These are phyloP conservation scores for Aurelia sp. DNA, from an alignment of 30 jellyfish, hydroid and myxozoan genomes.

Conservation along the genomic window DNA sequence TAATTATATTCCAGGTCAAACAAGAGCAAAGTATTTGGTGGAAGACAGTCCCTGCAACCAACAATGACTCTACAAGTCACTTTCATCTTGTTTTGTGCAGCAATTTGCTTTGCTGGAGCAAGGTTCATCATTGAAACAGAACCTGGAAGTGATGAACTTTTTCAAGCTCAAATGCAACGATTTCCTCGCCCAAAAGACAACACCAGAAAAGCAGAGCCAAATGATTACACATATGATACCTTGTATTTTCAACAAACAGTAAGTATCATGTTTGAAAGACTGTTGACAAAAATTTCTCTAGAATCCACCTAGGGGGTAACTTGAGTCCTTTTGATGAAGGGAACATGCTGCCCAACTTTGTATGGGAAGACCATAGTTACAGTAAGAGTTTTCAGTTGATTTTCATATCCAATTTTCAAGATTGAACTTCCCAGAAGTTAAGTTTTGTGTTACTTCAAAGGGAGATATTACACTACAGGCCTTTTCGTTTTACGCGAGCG, in stretches of 20 bases:
- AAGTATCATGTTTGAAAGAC: not conserved
- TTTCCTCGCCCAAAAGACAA: slow-evolving; percentile 25
- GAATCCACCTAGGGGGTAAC: not conserved
- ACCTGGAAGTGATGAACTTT: not conserved
- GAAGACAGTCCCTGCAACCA: not conserved
- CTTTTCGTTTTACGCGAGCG: too few relatives aligned
- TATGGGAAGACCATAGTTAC: not conserved
- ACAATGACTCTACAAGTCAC: not conserved
- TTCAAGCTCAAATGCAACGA: not conserved
- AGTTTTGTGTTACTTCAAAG: too few relatives aligned
- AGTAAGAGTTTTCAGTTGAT: too few relatives aligned
- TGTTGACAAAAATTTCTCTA: not conserved
- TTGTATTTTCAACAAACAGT: slow-evolving; percentile 53
- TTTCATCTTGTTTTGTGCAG: too few relatives aligned
- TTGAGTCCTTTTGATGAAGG: not conserved
- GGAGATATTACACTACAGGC: too few relatives aligned
- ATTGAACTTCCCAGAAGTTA: too few relatives aligned
- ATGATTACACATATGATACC: slow-evolving; percentile 43
- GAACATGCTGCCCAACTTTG: not conserved
- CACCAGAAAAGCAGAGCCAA: slow-evolving; percentile 27
- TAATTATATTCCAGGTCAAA: too few relatives aligned
- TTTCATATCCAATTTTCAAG: not conserved
- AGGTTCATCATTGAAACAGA: too few relatives aligned
- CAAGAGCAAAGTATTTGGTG: too few relatives aligned
- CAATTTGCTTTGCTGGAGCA: too few relatives aligned